Base-by-base conservation (phyloP, 2,113 vertebrate species). In the Hyperopisus bebe region DNA sequence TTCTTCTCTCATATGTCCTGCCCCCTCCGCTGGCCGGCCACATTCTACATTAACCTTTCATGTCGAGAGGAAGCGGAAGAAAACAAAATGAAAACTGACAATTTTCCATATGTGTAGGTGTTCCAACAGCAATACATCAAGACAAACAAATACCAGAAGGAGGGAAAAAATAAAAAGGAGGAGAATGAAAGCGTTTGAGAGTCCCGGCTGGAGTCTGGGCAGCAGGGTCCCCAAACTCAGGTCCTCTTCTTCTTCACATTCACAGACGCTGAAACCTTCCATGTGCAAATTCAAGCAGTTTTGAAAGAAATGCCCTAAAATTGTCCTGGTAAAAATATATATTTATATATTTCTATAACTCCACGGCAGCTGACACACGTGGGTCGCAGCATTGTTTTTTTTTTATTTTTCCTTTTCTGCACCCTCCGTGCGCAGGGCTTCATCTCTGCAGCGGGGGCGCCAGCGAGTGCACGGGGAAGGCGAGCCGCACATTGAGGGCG, bases 271-370 rank as follows among this genome's bases (percentile, higher is more conserved):
- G 97, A 96, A 97, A 97, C 74, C 96, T 97, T 98, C 97, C 97
- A 97, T 99, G 98, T 99, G 98, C 98, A 99, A 99, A 99, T 80
- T 98, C 97, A 97, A 99, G 98, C 98, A 98, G 97, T 98, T 97
- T 96, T 97, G 98, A 96, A 97, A 98, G 97, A 97, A 98, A 99
- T 97, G 98, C 97, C 98, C 97, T 97, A 96, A 93, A 89, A 96
- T 89, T 92, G 94, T 95, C 95, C 95, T 93, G 91, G 95, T 95
- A 95, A 95, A 95, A 96, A 95, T 95, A 95, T 94, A 95, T 91
- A 91, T 91, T 15, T 88, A 51, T 86, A 17, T 86, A 27, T 86
- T 31, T 86, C n/a, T 86, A 51, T 87, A 39, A 94, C 94, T 95
- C 94, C 94, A 93, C 93, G 93, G 93, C 94, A 94, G 94, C 94